Base-by-base conservation (phyloP, 2,797 vertebrate genomes). In the Sebastes hubbsi region DNA sequence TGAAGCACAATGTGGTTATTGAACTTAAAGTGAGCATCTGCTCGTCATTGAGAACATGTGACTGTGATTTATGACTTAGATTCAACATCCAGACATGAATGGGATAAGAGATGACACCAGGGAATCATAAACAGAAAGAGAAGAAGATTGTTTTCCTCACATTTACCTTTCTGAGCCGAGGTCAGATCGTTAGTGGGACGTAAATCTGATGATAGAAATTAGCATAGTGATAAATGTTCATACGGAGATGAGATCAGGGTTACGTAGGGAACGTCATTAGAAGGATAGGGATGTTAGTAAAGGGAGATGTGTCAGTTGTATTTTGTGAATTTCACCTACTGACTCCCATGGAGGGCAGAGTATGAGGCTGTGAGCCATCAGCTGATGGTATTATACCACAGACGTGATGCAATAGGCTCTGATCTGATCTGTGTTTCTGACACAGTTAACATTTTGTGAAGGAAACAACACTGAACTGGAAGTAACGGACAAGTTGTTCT, bases 41-140 rank as follows among this genome's bases (percentile, higher is more conserved):
- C 87, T 91, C 86, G 84, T 90, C 86, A 84, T 91, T 91, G 83
- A 72, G 60, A 82, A 77, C 87, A 92, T 87, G 77, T 84, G 85
- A 91, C 77, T 82, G 25, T 89, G 88, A 92, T 92, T 90, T 83
- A 83, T 85, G 78, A 87, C 75, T 81, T 76, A 55, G 61, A 83
- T 77, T 90, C 66, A 70, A 75, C 74, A 86, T 86, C 36, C 36
- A 36, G 76, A 85, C 77, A 61, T 83, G 66, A 70, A 78, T 64
- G 46, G 81, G 22, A 75, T 61, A 72, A 76, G 84, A 80, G 59
- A 82, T 87, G 81, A 85, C 62, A 67, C 73, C 72, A 80, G 63
- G 69, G 54, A 80, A 83, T 59, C 72, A 74, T 83, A 75, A 84
- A 81, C 18, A 52, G 11, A 34, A 71, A 36, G 5, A 46, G 24